These are phyloP conservation scores for Acanthiza pusilla DNA, from an alignment of 2,797 vertebrate species.

Conservation along the genomic window DNA sequence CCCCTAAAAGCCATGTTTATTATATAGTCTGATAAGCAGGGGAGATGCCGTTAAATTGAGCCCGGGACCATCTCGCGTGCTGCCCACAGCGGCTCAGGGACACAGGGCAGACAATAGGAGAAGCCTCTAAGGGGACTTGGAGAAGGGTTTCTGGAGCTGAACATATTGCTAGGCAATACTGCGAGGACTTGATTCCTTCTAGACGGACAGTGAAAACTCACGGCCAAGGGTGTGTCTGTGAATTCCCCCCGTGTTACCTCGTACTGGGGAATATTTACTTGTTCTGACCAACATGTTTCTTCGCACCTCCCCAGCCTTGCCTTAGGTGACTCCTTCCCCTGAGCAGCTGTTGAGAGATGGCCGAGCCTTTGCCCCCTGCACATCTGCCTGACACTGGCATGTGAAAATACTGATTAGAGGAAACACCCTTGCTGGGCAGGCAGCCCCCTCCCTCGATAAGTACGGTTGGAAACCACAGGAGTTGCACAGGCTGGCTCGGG, in stretches of 20 bases:
- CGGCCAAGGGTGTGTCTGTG: fast-evolving
- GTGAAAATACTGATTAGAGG: slow-evolving; percentile 70
- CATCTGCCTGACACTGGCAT: slow-evolving; percentile 8
- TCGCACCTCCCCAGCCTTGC: neutral
- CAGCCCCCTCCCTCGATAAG: slow-evolving; percentile 66
- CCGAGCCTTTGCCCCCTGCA: neutral
- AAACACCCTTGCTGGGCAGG: slow-evolving; percentile 56
- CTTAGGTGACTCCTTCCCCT: slow-evolving; percentile 36
- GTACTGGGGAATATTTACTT: neutral
- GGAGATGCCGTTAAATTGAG: slow-evolving; percentile 27
- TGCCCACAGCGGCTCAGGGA: neutral
- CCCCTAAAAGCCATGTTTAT: slow-evolving; percentile 21
- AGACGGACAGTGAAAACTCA: neutral
- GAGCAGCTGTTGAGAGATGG: slow-evolving; percentile 22
- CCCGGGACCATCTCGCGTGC: neutral
- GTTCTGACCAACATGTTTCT: neutral
- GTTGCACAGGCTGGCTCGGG: neutral
- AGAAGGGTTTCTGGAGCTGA: neutral
- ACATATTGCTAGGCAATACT: neutral
- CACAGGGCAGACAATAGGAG: neutral
- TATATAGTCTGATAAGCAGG: slow-evolving; percentile 36
- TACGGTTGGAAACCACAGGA: slow-evolving; percentile 61
- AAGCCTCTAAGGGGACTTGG: neutral
- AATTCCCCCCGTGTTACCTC: neutral
- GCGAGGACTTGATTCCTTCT: neutral